Evolutionary conservation across 2,113 vertebrate genomes (phyloP).

Genomic region (Cathartes aura): DNA sequence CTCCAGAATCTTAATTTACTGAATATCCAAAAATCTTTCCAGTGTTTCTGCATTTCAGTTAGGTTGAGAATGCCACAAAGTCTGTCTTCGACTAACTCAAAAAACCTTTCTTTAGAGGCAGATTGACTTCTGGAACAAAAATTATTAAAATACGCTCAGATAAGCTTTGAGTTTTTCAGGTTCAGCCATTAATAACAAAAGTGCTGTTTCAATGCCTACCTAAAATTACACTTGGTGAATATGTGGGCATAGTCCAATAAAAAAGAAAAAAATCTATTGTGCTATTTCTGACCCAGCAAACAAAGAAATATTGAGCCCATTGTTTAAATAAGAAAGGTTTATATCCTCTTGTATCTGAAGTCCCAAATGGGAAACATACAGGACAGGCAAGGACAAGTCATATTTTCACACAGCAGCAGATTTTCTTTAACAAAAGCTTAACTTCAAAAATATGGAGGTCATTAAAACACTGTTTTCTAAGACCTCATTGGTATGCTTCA

Average conservation of each 20-base stretch:
- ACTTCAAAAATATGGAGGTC: neutral
- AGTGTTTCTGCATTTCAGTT: neutral
- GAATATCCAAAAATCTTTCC: neutral
- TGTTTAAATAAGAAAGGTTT: neutral
- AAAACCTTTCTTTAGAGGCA: neutral
- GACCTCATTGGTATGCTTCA: neutral
- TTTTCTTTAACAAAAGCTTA: neutral
- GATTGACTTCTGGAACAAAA: neutral
- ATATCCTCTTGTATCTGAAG: neutral
- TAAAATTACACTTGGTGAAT: neutral
- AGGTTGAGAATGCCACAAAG: neutral
- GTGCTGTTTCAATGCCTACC: neutral
- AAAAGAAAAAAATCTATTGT: neutral
- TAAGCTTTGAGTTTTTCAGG: neutral
- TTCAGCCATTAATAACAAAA: neutral
- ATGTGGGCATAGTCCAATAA: neutral
- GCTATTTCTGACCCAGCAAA: neutral
- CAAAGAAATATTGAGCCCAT: neutral
- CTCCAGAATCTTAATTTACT: neutral
- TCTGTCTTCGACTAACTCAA: neutral
- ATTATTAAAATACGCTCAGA: neutral
- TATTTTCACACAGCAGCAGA: neutral
- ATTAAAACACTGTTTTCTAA: neutral
- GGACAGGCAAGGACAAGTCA: neutral
- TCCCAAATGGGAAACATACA: neutral